Evolutionary conservation across 2,888 invertebrate species (phyloP).

Genomic region (Charanyca ferruginea): DNA sequence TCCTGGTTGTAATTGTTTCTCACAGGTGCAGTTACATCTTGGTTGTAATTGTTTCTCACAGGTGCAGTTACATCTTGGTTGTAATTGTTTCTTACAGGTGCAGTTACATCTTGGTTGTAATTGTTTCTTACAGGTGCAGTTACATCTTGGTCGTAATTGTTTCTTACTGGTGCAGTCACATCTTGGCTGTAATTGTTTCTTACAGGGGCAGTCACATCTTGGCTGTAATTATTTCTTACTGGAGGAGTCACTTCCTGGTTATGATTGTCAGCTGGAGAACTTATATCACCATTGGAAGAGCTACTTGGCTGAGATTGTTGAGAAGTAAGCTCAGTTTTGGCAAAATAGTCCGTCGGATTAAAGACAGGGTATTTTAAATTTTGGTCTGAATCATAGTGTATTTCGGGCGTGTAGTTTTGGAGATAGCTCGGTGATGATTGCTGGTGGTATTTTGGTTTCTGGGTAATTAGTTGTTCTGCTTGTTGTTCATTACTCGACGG

Average conservation of each 20-base stretch:
- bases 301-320: conserved; percentile 60
- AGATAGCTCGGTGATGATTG: conserved; percentile 78
- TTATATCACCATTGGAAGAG: conserved; percentile 49
- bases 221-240: conserved; percentile 20
- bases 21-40: not conserved
- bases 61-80: not conserved
- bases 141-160: conserved; percentile 32
- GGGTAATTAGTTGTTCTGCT: conserved; percentile 73
- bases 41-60: conserved; percentile 4
- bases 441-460: conserved; percentile 75
- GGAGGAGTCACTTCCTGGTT: conserved; percentile 18
- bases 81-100: not conserved
- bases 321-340: conserved; percentile 71
- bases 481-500: conserved; percentile 67
- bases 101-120: not conserved
- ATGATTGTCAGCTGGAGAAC: conserved; percentile 38
- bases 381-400: conserved; percentile 80
- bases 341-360: conserved; percentile 76
- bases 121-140: conserved; percentile 1
- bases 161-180: conserved; percentile 23
- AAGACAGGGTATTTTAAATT: conserved; percentile 78
- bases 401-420: conserved; percentile 84
- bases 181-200: conserved; percentile 38
- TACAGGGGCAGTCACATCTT: conserved; percentile 12
- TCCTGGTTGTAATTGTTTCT: conserved; percentile 6